These are phyloP conservation scores for Rhineura floridana DNA, from an alignment of 2,113 vertebrate genomes.

Conservation along the genomic window DNA sequence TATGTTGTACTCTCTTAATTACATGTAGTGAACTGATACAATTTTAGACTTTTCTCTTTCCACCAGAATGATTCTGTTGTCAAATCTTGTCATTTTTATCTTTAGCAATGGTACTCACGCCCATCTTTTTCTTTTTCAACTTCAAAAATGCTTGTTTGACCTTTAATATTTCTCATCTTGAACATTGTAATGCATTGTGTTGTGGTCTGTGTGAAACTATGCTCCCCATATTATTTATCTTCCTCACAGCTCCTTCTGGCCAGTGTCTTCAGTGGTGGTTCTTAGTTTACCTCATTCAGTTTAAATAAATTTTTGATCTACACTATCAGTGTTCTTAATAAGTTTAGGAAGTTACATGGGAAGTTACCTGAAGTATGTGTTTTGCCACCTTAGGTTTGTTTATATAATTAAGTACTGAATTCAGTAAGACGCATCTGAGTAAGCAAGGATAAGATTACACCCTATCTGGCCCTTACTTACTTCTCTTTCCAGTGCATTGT, in stretches of 20 bases:
- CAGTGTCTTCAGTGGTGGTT: background rate
- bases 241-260: background rate
- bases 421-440: no score
- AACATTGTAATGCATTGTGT: background rate
- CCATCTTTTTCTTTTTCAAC: background rate
- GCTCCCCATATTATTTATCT: background rate
- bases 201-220: background rate
- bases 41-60: background rate
- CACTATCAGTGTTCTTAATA: background rate
- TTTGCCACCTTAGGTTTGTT: background rate
- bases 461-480: background rate
- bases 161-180: constrained; percentile 1
- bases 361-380: background rate
- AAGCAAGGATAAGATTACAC: no score
- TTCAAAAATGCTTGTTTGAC: background rate
- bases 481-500: background rate
- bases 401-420: background rate
- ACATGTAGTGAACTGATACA: background rate
- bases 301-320: background rate
- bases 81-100: background rate
- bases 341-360: background rate
- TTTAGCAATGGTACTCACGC: background rate
- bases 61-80: background rate
- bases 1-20: background rate
- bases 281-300: background rate